A percentile compares a stretch with the other conserved stretches of the same genome.
These are phyloP conservation scores for Drosophila cardini DNA, from an alignment of 1,140 invertebrate species.

Conservation along the genomic window DNA sequence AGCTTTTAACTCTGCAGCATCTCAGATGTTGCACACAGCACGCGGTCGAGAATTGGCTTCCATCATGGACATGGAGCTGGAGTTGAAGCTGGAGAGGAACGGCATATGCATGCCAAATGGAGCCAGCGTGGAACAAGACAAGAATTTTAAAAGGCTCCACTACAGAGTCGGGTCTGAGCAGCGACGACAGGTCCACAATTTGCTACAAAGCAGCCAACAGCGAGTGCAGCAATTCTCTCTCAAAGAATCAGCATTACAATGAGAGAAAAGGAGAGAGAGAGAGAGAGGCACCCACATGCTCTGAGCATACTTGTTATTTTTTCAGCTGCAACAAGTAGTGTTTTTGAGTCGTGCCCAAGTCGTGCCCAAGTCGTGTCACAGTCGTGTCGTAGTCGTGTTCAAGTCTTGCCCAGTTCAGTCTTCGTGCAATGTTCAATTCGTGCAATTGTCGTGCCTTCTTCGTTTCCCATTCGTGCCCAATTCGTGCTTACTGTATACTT, in stretches of 20 bases:
- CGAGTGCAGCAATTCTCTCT: not conserved
- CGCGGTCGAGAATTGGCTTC: conserved; percentile 39
- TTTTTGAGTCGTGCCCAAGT: not conserved
- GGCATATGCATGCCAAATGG: conserved; percentile 42
- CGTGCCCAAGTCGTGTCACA: not conserved
- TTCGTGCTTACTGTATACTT: conserved; percentile 21
- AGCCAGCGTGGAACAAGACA: conserved; percentile 43
- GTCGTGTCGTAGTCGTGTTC: not conserved
- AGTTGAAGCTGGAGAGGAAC: not conserved
- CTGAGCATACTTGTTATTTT: conserved; percentile 49
- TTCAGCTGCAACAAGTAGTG: not conserved
- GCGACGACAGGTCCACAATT: conserved; percentile 84
- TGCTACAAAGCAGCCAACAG: conserved; percentile 47
- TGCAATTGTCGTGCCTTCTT: not conserved
- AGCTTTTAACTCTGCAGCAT: conserved; percentile 1
- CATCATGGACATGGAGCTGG: conserved; percentile 11
- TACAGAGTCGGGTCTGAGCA: conserved; percentile 52
- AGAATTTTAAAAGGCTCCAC: conserved; percentile 74
- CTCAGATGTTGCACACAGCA: conserved; percentile 45
- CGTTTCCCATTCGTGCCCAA: not conserved
- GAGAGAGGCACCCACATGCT: conserved; percentile 36
- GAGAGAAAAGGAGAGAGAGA: not conserved
- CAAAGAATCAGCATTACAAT: conserved; percentile 3
- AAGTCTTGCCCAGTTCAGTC: not conserved
- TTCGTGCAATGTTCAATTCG: conserved; percentile 1